phyloP scores from a whole-genome alignment of 1,140 invertebrate genomes.

The Pseudomyrmex sp. region DNA sequence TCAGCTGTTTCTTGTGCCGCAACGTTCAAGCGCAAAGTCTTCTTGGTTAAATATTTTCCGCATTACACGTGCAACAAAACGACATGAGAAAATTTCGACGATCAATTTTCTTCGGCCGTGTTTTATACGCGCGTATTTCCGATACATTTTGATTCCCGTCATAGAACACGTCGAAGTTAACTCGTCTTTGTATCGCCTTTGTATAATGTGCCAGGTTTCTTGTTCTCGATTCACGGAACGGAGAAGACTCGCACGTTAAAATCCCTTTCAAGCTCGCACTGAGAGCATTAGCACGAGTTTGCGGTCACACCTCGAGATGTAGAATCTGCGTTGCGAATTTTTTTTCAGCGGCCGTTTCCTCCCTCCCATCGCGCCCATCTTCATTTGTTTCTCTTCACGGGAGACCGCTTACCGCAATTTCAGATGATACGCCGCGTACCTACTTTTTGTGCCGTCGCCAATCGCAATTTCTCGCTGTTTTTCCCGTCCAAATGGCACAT shows the following conservation, averaged over 20 bases:
- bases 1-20: neutral
- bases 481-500: conserved; percentile 42
- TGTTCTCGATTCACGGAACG: neutral
- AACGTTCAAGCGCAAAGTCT: neutral
- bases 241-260: neutral
- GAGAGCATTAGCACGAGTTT: conserved; percentile 59
- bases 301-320: conserved; percentile 36
- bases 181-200: neutral
- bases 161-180: conserved; percentile 28
- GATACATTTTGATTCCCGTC: neutral
- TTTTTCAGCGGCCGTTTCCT: conserved; percentile 5
- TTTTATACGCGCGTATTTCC: neutral
- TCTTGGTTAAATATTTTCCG: neutral
- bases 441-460: conserved; percentile 54
- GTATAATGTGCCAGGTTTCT: neutral
- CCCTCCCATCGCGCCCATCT: neutral
- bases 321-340: conserved; percentile 51
- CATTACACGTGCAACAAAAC: neutral
- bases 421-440: conserved; percentile 36
- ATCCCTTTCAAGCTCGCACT: conserved; percentile 19
- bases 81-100: conserved; percentile 7
- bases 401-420: conserved; percentile 59
- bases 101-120: neutral
- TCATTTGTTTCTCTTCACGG: conserved; percentile 32
- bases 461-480: conserved; percentile 62